phyloP scores from a whole-genome alignment of 2,113 vertebrate genomes.

The Thermophis baileyi region DNA sequence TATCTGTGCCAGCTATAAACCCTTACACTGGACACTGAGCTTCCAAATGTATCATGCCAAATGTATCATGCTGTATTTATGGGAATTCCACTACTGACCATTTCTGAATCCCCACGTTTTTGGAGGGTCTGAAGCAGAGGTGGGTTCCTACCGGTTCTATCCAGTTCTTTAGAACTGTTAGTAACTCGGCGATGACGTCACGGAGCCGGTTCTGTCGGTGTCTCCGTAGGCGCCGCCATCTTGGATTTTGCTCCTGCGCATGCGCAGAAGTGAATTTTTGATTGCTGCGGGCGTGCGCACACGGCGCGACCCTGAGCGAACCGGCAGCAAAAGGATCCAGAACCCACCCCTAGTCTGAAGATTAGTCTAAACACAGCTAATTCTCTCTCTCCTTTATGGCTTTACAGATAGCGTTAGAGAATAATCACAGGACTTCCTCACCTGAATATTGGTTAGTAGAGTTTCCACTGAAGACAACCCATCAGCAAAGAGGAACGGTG shows the following conservation, averaged over 20 bases:
- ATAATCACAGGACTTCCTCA: conserved; percentile 54
- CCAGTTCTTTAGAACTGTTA: no score
- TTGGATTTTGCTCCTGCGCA: no score
- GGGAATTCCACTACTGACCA: not conserved
- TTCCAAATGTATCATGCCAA: not conserved
- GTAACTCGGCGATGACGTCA: no score
- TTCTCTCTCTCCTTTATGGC: not conserved
- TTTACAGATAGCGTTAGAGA: not conserved
- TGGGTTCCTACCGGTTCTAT: no score
- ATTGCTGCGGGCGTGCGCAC: no score
- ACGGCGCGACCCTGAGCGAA: no score
- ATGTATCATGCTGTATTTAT: not conserved
- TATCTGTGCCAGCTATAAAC: not conserved
- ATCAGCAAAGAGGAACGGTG: conserved; percentile 89
- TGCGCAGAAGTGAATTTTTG: no score
- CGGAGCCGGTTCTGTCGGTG: no score
- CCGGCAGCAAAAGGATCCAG: no score
- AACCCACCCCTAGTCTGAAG: no score
- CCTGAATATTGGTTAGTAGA: conserved; percentile 96
- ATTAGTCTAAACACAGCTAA: not conserved
- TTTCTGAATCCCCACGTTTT: not conserved
- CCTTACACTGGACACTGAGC: not conserved
- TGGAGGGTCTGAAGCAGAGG: not conserved
- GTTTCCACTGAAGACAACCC: conserved; percentile 92
- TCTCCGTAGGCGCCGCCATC: no score